Evolutionary conservation across 1,140 invertebrate genomes (phyloP), one percentile per base, ranked within the genome.

Genomic region (Cryptotermes secundus): DNA sequence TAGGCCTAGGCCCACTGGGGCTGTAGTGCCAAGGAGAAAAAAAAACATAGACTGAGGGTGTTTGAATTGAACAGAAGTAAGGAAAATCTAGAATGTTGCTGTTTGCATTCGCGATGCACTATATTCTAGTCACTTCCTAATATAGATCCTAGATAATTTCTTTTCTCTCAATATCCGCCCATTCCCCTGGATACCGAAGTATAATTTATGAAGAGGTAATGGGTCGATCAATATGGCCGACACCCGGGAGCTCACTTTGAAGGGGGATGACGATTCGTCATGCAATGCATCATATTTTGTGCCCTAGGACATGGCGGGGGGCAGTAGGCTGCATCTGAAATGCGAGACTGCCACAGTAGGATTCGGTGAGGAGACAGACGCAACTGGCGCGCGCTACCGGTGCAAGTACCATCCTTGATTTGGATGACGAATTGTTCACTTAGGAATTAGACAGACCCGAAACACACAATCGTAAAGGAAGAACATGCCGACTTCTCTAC

Each of bases 171-270:
- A 72, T 72, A 31, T 72, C 9, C 59, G 7, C n/a, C 14, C n/a
- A 26, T 16, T 16, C 31, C 59, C 59, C 26, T 1, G 26, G 59
- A 12, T 16, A 72, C 6, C 26, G 59, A 72, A n/a, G 26, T n/a
- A 72, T 72, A 72, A 72, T 72, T 72, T 72, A 72, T 72, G 59
- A 31, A 72, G 59, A 72, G 59, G 45, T 19, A 22, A 72, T 72
- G 9, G 26, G 59, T 31, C 59, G 26, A 72, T 72, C 59, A 72
- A 72, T 72, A 72, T 72, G 59, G 59, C 59, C n/a, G n/a, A 72
- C n/a, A 72, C 1, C n/a, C 59, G 26, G 59, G 59, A 72, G n/a
- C 26, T 26, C n/a, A 72, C 4, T 49, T 49, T 22, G 45, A 49
- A 22, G 19, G 45, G 10, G 59, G 53, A 31, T n/a, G n/a, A 72